Base-by-base conservation (phyloP, 2,797 vertebrate species). In the Aldrovandia affinis region DNA sequence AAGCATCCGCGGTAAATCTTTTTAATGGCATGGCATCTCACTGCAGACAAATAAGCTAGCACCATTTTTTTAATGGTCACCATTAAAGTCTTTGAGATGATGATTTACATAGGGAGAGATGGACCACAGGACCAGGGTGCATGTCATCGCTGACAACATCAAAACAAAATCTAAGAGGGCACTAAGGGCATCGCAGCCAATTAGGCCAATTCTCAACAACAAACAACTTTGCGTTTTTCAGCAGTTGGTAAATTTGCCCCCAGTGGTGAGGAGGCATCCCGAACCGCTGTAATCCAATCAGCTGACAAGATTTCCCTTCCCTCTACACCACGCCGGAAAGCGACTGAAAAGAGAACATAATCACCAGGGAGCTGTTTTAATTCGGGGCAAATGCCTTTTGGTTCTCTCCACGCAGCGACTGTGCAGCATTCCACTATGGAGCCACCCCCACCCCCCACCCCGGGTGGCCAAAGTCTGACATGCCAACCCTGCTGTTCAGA, bases 241-340 rank as follows among this genome's bases (percentile, higher is more conserved):
- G 59, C 14, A 5, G 57, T 65, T 44, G 47, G 59, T 42, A 30
- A 50, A 14, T 52, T 25, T 42, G 61, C 63, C 81, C 81, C 63
- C 42, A 47, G 55, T 18, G 47, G 50, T 25, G 33, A 73, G 30
- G 65, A 20, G 30, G 63, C 68, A 12, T 36, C 47, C 14, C 65
- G 57, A 68, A 68, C 63, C 68, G 63, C 33, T 50, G 44, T 33
- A 68, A 70, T 50, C 81, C 63, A 15, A 30, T 70, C 65, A 70
- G 65, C 65, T 12, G 15, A 4, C 10, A 20, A 22, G 25, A 54
- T 10, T 15, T 70, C 14, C 65, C 50, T 33, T 55, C 68, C 68
- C 68, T 25, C 52, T 8, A 20, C 68, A 22, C 20, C 1, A 0
- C 12, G 18, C 33, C 0, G 33, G 68, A 22, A 20, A 39, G 6